A percentile compares a stretch with the other conserved stretches of the same genome.
These are phyloP conservation scores for Panthera tigris DNA, from an alignment of 2,113 vertebrate genomes.

Conservation along the genomic window DNA sequence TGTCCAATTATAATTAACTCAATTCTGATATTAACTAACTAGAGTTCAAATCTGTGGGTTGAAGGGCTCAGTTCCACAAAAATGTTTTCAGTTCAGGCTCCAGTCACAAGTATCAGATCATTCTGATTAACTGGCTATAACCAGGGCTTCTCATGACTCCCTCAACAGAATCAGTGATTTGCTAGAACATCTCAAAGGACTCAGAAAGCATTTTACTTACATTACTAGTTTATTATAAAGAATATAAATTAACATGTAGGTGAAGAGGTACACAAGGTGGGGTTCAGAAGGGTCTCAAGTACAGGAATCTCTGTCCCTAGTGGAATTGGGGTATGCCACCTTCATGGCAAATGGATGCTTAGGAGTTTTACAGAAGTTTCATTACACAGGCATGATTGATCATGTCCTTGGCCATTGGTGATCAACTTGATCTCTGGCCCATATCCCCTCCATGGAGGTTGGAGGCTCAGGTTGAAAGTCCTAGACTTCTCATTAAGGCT, in stretches of 20 bases:
- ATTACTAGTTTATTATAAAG: not conserved
- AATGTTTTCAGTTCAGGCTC: not conserved
- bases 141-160: not conserved
- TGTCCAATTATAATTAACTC: not conserved
- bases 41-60: not conserved
- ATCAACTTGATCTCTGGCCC: not conserved
- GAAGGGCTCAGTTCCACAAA: not conserved
- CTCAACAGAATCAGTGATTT: not conserved
- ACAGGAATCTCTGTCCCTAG: not conserved
- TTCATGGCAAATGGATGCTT: not conserved
- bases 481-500: not conserved
- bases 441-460: not conserved
- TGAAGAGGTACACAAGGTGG: not conserved
- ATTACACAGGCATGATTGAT: not conserved
- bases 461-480: not conserved
- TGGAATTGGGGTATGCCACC: too few relatives aligned
- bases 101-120: not conserved
- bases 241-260: not conserved
- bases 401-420: not conserved
- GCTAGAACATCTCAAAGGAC: not conserved
- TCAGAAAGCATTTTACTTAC: not conserved
- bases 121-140: not conserved
- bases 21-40: not conserved
- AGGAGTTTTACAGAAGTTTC: not conserved
- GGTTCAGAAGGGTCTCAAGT: not conserved